Evolutionary conservation across 2,888 invertebrate genomes (phyloP).

Genomic region (Fragum sueziense): DNA sequence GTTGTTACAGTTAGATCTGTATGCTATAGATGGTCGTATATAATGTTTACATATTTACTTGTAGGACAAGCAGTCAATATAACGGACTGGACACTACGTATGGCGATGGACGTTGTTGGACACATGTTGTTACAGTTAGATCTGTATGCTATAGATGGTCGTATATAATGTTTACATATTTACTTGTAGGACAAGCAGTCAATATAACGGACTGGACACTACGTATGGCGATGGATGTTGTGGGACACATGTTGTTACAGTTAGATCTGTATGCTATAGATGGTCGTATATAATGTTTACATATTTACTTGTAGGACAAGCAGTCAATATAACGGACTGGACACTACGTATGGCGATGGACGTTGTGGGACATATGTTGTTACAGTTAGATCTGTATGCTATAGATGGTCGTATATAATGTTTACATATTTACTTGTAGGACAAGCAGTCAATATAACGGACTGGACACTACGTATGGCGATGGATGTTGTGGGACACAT

Average conservation of each 20-base stretch:
- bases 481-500: constrained; percentile 70
- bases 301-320: constrained; percentile 28
- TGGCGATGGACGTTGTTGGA: constrained; percentile 69
- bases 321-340: constrained; percentile 66
- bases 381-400: constrained; percentile 65
- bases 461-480: constrained; percentile 62
- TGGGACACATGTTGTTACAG: constrained; percentile 67
- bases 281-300: constrained; percentile 35
- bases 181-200: constrained; percentile 42
- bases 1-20: constrained; percentile 64
- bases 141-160: constrained; percentile 64
- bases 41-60: background rate
- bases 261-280: constrained; percentile 66
- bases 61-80: constrained; percentile 60
- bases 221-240: constrained; percentile 66
- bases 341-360: constrained; percentile 64
- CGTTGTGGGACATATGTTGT: constrained; percentile 68
- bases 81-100: constrained; percentile 60
- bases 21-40: constrained; percentile 65
- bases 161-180: background rate
- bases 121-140: constrained; percentile 67
- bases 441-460: constrained; percentile 60
- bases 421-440: constrained; percentile 21
- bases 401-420: constrained; percentile 60
- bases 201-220: constrained; percentile 65